Conservation (phyloP, 1,140 invertebrate species). For the Macrosteles quadrilineatus region DNA sequence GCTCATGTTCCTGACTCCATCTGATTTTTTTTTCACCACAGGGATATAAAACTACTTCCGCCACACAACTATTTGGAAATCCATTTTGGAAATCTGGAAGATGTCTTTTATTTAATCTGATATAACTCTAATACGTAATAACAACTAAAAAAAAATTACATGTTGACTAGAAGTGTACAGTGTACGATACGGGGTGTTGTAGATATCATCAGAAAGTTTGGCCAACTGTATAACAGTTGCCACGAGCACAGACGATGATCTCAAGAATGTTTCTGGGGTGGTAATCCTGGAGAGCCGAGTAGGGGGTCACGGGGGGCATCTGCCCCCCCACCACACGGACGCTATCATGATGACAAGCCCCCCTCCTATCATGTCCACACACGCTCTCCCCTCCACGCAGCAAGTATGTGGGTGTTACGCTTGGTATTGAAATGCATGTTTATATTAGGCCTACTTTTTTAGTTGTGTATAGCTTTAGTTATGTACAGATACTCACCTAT, state of each 20-base stretch:
- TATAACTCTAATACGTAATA: too few species aligned
- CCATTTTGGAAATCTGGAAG: too few species aligned
- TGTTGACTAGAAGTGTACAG: too few species aligned
- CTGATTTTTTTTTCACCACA: too few species aligned
- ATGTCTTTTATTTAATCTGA: too few species aligned
- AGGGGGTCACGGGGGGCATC: not conserved
- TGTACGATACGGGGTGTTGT: not conserved
- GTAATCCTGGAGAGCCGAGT: slow-evolving; percentile 25
- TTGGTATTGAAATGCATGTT: not conserved
- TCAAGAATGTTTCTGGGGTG: slow-evolving; percentile 23
- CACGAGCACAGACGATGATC: slow-evolving; percentile 43
- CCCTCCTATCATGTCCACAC: slow-evolving; percentile 35
- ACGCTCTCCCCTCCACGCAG: slow-evolving; percentile 21
- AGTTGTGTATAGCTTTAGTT: too few species aligned
- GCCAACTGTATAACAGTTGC: slow-evolving; percentile 43
- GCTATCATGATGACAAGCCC: slow-evolving; percentile 37
- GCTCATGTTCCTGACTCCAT: too few species aligned
- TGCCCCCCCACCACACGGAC: not conserved
- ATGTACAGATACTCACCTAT: not conserved
- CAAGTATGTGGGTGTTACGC: not conserved
- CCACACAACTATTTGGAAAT: too few species aligned
- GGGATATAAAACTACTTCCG: too few species aligned
- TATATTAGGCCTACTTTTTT: not conserved
- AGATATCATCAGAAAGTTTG: slow-evolving; percentile 9
- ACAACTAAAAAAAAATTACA: too few species aligned